Percentiles rank a stretch among this genome's conserved stretches.
phyloP scores from a whole-genome alignment of 2,888 invertebrate genomes.

The Diplolepis rosae region DNA sequence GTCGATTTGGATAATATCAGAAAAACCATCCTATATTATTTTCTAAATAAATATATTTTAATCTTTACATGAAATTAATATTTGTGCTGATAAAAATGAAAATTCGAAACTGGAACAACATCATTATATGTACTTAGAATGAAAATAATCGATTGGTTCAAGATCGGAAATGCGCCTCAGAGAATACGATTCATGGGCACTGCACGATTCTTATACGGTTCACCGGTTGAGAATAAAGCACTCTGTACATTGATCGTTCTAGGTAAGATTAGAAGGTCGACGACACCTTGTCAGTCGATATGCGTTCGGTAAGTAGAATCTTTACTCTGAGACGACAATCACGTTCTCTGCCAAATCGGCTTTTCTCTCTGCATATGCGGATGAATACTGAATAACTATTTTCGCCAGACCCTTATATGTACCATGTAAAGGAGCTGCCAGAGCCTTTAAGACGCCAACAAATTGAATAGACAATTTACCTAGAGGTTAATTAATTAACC shows the following conservation, averaged over 20 bases:
- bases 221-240: constrained; percentile 39
- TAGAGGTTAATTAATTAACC: neutral
- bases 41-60: too few species aligned
- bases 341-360: neutral
- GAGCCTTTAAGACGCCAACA: neutral
- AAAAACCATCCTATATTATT: too few species aligned
- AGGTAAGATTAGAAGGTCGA: constrained; percentile 40
- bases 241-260: constrained; percentile 2
- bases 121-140: too few species aligned
- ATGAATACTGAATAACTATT: neutral
- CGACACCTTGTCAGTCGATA: constrained; percentile 38
- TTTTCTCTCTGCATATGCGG: neutral
- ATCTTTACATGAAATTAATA: too few species aligned
- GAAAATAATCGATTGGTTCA: neutral
- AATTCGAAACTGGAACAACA: too few species aligned
- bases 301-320: constrained; percentile 34
- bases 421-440: neutral
- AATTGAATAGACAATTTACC: neutral
- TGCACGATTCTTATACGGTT: constrained; percentile 17
- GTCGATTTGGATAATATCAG: too few species aligned
- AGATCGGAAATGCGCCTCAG: neutral
- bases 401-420: neutral
- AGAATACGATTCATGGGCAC: constrained; percentile 20
- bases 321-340: constrained; percentile 24
- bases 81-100: too few species aligned